Evolutionary conservation across 2,888 invertebrate genomes (phyloP).

Genomic region (Calliphora vomitoria): DNA sequence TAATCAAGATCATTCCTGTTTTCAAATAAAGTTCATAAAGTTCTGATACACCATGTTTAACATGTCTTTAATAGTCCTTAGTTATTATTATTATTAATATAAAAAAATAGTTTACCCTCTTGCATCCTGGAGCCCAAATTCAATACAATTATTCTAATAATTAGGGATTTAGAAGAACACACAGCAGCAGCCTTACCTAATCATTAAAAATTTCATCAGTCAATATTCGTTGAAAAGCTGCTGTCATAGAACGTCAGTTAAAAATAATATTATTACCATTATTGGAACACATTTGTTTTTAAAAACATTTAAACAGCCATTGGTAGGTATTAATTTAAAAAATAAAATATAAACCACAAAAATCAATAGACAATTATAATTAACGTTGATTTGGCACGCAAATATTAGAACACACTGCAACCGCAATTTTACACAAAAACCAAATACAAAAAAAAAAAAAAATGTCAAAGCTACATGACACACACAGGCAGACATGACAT

Average conservation of each 20-base stretch:
- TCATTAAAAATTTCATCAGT: no score
- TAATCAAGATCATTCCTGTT: no score
- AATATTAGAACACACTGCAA: constrained; percentile 47
- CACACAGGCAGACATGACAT: constrained; percentile 5
- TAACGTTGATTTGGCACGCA: constrained; percentile 68
- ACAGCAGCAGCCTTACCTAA: no score
- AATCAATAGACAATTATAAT: constrained; percentile 63
- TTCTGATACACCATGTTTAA: no score
- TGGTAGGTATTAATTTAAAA: not conserved
- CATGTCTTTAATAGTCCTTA: no score
- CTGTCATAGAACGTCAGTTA: not conserved
- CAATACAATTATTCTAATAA: no score
- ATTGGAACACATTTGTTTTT: not conserved
- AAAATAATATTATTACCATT: not conserved
- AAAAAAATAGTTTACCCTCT: no score
- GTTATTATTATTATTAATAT: no score
- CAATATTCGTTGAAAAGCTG: no score
- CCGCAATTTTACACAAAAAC: constrained; percentile 16
- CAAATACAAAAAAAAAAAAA: not conserved
- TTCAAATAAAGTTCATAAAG: no score
- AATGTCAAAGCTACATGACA: constrained; percentile 27
- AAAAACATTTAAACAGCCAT: not conserved
- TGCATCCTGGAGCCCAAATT: no score
- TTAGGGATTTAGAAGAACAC: no score
- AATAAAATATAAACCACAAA: constrained; percentile 4